Percentiles rank a stretch among this genome's conserved stretches.
Evolutionary conservation across 2,888 invertebrate genomes (phyloP).

Genomic region (Rhamphomyia laevipes): DNA sequence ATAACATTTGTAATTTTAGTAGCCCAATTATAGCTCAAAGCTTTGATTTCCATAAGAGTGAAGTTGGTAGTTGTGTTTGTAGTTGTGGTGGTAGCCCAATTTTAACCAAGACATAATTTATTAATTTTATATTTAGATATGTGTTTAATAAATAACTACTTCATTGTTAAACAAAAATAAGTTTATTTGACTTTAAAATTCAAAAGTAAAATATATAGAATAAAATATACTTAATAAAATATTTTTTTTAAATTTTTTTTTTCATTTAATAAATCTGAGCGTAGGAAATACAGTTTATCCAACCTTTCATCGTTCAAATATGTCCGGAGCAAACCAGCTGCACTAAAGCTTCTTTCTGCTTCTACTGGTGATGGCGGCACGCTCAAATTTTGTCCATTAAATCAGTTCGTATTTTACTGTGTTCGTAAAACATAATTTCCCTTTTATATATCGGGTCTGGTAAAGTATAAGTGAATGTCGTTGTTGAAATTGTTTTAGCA

Average conservation of each 20-base stretch:
- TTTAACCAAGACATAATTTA: too few relatives aligned
- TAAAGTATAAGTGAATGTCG: neutral
- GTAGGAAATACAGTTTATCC: neutral
- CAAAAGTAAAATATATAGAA: neutral
- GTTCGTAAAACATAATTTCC: neutral
- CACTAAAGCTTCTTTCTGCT: neutral
- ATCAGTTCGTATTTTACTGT: neutral
- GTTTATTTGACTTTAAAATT: neutral
- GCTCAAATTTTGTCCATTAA: neutral
- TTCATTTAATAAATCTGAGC: neutral
- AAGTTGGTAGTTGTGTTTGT: too few relatives aligned
- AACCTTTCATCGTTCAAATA: neutral
- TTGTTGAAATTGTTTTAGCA: neutral
- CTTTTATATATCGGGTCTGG: neutral
- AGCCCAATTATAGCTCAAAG: too few relatives aligned
- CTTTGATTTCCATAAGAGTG: too few relatives aligned
- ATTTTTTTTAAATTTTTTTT: neutral
- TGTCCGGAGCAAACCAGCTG: neutral
- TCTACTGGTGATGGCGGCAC: neutral
- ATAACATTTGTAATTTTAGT: too few relatives aligned
- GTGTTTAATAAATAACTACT: neutral
- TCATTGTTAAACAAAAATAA: neutral
- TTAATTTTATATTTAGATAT: neutral
- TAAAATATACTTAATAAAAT: neutral
- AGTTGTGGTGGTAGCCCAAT: too few relatives aligned